These are phyloP conservation scores for Momotus momota DNA, from an alignment of 2,797 vertebrate species.

Conservation along the genomic window DNA sequence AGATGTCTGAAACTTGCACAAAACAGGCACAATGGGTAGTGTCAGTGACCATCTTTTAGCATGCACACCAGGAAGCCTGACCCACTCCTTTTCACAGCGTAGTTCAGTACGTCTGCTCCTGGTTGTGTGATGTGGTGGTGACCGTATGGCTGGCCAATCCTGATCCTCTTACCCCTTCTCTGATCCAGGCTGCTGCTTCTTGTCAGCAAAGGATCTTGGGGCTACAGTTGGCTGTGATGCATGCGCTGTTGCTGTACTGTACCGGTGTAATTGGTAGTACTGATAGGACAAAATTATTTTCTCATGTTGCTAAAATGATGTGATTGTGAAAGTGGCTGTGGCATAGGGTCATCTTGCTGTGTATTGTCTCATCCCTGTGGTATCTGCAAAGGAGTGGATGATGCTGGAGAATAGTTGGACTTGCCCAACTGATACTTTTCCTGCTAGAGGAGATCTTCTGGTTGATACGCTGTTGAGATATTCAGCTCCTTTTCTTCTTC, in stretches of 20 bases:
- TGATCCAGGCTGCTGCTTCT: not conserved
- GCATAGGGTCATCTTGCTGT: not conserved
- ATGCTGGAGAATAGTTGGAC: not conserved
- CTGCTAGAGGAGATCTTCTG: not conserved
- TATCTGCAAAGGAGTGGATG: not conserved
- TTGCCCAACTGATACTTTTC: not conserved
- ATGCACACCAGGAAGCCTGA: not conserved
- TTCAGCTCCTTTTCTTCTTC: not conserved
- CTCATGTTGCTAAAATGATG: not conserved
- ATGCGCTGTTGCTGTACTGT: not conserved
- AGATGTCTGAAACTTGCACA: not conserved
- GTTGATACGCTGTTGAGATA: not conserved
- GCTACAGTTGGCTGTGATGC: not conserved
- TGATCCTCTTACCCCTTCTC: not conserved
- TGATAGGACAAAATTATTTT: not conserved
- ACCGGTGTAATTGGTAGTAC: not conserved
- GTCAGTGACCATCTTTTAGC: not conserved
- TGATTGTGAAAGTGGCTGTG: not conserved
- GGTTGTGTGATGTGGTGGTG: not conserved
- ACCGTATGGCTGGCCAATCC: not conserved
- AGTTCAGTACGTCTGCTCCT: not conserved
- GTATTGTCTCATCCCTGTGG: not conserved
- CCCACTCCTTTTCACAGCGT: not conserved
- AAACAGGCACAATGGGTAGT: not conserved
- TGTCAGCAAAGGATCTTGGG: not conserved